A percentile compares a stretch with the other conserved stretches of the same genome.
Conservation (phyloP, 2,113 vertebrate genomes). For the Takifugu flavidus region DNA sequence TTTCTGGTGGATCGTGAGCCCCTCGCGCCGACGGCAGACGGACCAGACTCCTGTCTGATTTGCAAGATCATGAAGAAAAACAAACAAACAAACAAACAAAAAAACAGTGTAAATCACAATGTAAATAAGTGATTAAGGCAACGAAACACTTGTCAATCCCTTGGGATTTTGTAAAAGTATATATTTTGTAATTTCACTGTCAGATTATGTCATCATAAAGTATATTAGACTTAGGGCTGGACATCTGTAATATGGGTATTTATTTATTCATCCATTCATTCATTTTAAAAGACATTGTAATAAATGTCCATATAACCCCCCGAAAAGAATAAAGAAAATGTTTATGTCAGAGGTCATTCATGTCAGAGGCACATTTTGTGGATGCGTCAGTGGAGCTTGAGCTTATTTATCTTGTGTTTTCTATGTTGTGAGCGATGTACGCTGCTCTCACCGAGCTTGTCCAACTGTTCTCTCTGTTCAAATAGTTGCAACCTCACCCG, state of each 20-base stretch:
- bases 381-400: constrained; percentile 54
- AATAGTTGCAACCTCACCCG: constrained; percentile 41
- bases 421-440: constrained; percentile 68
- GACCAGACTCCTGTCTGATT: constrained; percentile 27
- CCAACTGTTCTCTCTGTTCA: constrained; percentile 53
- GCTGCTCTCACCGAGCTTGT: constrained; percentile 59
- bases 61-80: constrained; percentile 28
- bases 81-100: constrained; percentile 3
- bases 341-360: constrained; percentile 48
- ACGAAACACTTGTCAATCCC: constrained; percentile 44
- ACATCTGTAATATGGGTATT: constrained; percentile 44
- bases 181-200: constrained; percentile 68
- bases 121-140: constrained; percentile 58
- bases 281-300: constrained; percentile 43
- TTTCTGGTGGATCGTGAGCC: no score
- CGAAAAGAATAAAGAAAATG: constrained; percentile 51
- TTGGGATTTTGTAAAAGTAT: constrained; percentile 59
- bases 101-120: constrained; percentile 47
- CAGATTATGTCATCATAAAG: constrained; percentile 49
- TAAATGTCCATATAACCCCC: constrained; percentile 54
- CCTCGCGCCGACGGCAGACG: neutral
- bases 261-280: constrained; percentile 54
- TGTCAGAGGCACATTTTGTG: constrained; percentile 38
- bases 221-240: constrained; percentile 57
- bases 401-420: constrained; percentile 69